phyloP scores from a whole-genome alignment of 2,113 vertebrate species.

The Pseudolaguvia tuberculata region DNA sequence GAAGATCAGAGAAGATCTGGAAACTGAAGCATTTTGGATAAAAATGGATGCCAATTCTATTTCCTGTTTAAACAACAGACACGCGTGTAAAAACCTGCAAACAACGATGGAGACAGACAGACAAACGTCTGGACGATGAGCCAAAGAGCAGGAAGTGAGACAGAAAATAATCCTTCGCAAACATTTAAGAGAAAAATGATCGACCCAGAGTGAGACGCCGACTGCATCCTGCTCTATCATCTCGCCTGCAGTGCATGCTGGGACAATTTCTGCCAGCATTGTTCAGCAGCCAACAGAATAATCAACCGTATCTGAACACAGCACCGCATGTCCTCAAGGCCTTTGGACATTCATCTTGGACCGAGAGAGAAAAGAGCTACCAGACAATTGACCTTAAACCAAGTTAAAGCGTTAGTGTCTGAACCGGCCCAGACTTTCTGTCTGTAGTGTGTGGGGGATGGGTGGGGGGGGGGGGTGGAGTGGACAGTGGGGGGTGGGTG shows the following conservation, averaged over 20 bases:
- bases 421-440: neutral
- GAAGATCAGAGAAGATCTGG: constrained; percentile 3
- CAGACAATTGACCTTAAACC: constrained; percentile 29
- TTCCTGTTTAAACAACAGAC: constrained; percentile 22
- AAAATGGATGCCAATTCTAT: constrained; percentile 15
- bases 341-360: constrained; percentile 20
- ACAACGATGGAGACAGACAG: neutral
- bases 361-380: neutral
- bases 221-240: neutral
- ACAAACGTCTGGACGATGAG: constrained; percentile 1
- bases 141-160: neutral
- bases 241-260: constrained; percentile 30
- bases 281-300: constrained; percentile 22
- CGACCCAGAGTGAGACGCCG: constrained; percentile 23
- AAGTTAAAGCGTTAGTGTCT: constrained; percentile 1
- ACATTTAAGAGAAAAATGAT: constrained; percentile 1
- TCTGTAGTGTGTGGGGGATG: neutral
- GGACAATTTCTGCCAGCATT: constrained; percentile 21
- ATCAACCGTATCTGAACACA: constrained; percentile 17
- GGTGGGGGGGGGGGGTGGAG: constrained; percentile 9
- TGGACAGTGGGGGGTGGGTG: constrained; percentile 1
- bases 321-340: neutral
- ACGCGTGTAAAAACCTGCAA: neutral
- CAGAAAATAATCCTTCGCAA: constrained; percentile 1
- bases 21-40: no score